phyloP scores from a whole-genome alignment of 2,888 invertebrate genomes.

The Rhamphomyia laevipes region DNA sequence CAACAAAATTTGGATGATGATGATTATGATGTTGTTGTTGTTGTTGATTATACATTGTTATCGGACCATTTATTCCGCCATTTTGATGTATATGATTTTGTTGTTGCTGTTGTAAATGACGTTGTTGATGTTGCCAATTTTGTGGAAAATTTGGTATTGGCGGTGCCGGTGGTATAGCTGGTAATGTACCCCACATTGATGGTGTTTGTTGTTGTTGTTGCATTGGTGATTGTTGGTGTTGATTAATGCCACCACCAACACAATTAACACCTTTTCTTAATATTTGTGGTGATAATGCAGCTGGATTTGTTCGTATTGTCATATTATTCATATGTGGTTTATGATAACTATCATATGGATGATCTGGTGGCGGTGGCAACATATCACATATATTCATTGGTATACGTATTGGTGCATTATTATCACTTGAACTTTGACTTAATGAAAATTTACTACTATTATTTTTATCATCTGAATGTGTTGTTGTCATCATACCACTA shows the following conservation, averaged over 20 bases:
- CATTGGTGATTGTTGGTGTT: slow-evolving; percentile 5
- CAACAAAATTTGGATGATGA: slow-evolving; percentile 2
- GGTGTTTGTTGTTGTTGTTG: slow-evolving; percentile 18
- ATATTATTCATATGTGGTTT: slow-evolving; percentile 20
- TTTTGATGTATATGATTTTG: neutral
- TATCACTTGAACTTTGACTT: slow-evolving; percentile 37
- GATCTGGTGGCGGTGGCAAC: slow-evolving; percentile 45
- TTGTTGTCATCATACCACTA: slow-evolving; percentile 29
- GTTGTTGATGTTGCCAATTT: slow-evolving; percentile 17
- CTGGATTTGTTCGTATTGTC: slow-evolving; percentile 25
- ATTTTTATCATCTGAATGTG: slow-evolving; percentile 32
- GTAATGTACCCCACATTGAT: slow-evolving; percentile 19
- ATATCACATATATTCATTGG: slow-evolving; percentile 54
- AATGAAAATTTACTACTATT: slow-evolving; percentile 32
- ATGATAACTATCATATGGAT: slow-evolving; percentile 25
- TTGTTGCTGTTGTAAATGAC: slow-evolving; percentile 6
- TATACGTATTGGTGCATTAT: slow-evolving; percentile 23
- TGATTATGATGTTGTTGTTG: slow-evolving; percentile 6
- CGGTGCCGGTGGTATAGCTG: slow-evolving; percentile 17
- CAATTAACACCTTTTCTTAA: slow-evolving; percentile 14
- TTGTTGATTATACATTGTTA: slow-evolving; percentile 6
- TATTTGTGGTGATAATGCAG: slow-evolving; percentile 22
- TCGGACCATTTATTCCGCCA: neutral
- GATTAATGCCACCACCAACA: neutral
- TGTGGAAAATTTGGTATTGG: slow-evolving; percentile 25